phyloP scores from a whole-genome alignment of 2,888 invertebrate genomes.

The Dyspetes luteomarginatus region DNA sequence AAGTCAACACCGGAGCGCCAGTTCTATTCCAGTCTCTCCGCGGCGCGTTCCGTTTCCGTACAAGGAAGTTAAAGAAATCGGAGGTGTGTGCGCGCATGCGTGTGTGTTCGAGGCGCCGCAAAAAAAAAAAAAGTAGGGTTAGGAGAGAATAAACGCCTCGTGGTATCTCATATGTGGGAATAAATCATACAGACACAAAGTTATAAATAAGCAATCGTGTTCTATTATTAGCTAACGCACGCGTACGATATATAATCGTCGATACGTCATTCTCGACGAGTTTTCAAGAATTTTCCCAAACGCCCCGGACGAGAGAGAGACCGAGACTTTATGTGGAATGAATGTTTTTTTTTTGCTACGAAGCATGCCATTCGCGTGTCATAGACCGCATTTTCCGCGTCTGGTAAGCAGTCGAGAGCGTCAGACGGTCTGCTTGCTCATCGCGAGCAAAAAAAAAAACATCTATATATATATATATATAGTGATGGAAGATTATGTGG shows the following conservation, averaged over 20 bases:
- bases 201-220: conserved; percentile 42
- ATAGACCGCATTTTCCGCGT: conserved; percentile 56
- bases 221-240: conserved; percentile 52
- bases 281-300: conserved; percentile 30
- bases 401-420: conserved; percentile 3
- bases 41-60: conserved; percentile 44
- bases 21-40: conserved; percentile 28
- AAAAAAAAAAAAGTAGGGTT: conserved; percentile 6
- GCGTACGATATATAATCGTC: conserved; percentile 24
- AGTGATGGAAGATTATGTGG: not conserved
- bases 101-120: no score
- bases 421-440: conserved; percentile 17
- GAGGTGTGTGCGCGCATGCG: not conserved
- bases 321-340: no score
- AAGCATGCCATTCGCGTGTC: conserved; percentile 21
- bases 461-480: not conserved
- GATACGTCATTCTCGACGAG: not conserved
- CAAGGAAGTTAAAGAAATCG: conserved; percentile 40
- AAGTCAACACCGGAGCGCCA: not conserved
- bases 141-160: conserved; percentile 30
- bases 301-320: not conserved
- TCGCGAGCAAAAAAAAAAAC: no score
- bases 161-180: conserved; percentile 18
- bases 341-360: no score
- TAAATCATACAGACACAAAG: conserved; percentile 9